phyloP scores from a whole-genome alignment of 2,888 invertebrate genomes.

The Polia nebulosa region DNA sequence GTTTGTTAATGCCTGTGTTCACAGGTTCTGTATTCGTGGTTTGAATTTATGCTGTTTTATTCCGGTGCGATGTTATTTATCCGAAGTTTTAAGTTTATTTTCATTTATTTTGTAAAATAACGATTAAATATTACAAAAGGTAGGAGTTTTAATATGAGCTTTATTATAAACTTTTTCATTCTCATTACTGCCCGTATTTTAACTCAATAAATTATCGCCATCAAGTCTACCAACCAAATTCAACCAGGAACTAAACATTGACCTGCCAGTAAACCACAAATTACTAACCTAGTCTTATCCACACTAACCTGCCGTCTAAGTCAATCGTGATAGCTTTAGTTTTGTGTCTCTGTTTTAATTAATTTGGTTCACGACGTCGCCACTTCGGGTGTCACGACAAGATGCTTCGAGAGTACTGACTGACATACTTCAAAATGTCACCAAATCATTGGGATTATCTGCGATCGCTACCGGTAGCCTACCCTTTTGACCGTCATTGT shows the following conservation, averaged over 20 bases:
- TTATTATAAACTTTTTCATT: background rate
- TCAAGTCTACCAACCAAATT: background rate
- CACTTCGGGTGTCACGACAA: slow-evolving; percentile 89
- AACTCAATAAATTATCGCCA: background rate
- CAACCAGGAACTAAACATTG: background rate
- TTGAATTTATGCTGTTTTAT: slow-evolving; percentile 17
- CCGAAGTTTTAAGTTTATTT: background rate
- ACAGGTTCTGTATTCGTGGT: slow-evolving; percentile 1
- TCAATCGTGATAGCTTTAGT: slow-evolving; percentile 89
- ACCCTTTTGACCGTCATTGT: slow-evolving; percentile 75
- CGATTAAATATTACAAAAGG: background rate
- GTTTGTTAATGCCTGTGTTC: slow-evolving; percentile 39
- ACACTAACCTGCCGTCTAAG: slow-evolving; percentile 76
- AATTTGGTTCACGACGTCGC: slow-evolving; percentile 91
- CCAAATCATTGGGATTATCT: slow-evolving; percentile 85
- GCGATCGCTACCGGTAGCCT: slow-evolving; percentile 76
- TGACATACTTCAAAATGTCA: slow-evolving; percentile 91
- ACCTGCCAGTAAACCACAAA: slow-evolving; percentile 26
- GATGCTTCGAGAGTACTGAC: slow-evolving; percentile 82
- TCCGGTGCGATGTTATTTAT: background rate
- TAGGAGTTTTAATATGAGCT: background rate
- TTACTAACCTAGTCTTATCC: slow-evolving; percentile 74
- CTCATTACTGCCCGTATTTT: background rate
- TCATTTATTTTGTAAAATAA: background rate
- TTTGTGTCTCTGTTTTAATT: slow-evolving; percentile 90